Evolutionary conservation across 2,888 invertebrate species (phyloP).

Genomic region (Andrena camellia): DNA sequence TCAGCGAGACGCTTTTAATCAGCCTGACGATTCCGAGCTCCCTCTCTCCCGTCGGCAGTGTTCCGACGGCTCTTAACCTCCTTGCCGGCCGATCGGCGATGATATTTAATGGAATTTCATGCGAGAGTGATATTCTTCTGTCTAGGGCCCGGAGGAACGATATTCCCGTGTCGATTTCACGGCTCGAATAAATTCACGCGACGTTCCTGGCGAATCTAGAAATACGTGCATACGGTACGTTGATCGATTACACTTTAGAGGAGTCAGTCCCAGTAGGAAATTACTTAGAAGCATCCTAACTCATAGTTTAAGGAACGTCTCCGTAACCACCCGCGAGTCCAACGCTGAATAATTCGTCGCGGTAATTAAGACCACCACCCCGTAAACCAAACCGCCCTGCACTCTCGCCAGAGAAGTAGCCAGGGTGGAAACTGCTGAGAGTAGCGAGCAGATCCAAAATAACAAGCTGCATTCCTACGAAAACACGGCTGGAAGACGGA

Average conservation of each 20-base stretch:
- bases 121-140: not conserved
- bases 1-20: slow-evolving; percentile 55
- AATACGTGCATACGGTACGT: not conserved
- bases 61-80: slow-evolving; percentile 12
- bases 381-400: not conserved
- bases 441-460: slow-evolving; percentile 39
- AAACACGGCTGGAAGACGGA: slow-evolving; percentile 50
- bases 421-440: not conserved
- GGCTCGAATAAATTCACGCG: not conserved
- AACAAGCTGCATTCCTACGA: slow-evolving; percentile 58
- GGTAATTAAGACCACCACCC: not conserved
- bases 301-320: no score
- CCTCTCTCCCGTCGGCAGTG: not conserved
- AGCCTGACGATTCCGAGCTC: slow-evolving; percentile 39
- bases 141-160: not conserved
- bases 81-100: not conserved
- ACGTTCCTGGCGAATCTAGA: not conserved
- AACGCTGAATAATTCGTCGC: not conserved
- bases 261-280: no score
- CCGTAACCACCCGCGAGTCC: not conserved
- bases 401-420: not conserved
- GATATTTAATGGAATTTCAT: slow-evolving; percentile 43
- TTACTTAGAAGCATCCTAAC: no score
- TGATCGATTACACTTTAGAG: no score
- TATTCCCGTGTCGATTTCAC: not conserved